phyloP scores from a whole-genome alignment of 2,113 vertebrate species.

The Hyla sarda region DNA sequence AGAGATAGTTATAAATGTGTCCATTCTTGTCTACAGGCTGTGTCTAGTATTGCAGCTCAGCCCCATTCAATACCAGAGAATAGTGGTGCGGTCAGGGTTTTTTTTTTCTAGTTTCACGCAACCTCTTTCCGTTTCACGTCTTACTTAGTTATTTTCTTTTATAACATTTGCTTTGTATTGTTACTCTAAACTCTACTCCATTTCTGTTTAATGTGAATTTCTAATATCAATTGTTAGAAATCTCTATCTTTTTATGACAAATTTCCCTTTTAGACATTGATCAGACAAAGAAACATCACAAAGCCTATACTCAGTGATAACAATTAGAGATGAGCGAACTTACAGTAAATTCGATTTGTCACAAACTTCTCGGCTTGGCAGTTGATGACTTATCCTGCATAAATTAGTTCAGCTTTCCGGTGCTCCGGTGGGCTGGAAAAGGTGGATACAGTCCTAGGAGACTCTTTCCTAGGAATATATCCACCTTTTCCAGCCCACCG shows the following conservation, averaged over 20 bases:
- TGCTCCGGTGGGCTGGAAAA: no score
- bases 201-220: background rate
- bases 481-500: no score
- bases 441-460: no score
- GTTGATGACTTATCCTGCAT: no score
- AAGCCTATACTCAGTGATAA: background rate
- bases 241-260: background rate
- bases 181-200: background rate
- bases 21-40: background rate
- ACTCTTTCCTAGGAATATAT: no score
- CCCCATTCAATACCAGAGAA: background rate
- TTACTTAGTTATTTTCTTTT: background rate
- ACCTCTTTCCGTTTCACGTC: no score
- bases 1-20: no score
- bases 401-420: no score
- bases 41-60: background rate
- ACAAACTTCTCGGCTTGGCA: no score
- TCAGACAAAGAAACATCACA: background rate
- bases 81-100: background rate
- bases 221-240: background rate
- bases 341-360: no score
- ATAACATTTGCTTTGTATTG: background rate
- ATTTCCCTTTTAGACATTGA: background rate
- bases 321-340: no score
- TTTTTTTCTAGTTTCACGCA: background rate